phyloP scores from a whole-genome alignment of 1,140 invertebrate genomes.

The Laodelphax striatellus region DNA sequence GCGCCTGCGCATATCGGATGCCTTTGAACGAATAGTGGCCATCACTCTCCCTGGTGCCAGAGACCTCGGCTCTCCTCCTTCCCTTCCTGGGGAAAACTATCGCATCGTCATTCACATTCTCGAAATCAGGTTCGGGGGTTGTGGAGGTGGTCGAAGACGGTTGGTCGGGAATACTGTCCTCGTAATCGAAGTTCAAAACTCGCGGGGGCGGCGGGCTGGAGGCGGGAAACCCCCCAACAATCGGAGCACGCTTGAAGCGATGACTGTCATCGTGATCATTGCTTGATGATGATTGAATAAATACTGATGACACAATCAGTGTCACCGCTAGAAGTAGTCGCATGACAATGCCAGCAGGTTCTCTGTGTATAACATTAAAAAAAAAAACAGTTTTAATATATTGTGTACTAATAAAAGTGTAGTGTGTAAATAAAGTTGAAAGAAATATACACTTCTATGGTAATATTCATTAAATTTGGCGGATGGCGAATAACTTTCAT shows the following conservation, averaged over 20 bases:
- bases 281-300: too few species aligned
- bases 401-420: too few species aligned
- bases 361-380: too few species aligned
- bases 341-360: too few species aligned
- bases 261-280: background rate
- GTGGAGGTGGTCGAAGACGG: slow-evolving; percentile 6
- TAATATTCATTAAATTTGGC: too few species aligned
- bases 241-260: background rate
- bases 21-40: slow-evolving; percentile 50
- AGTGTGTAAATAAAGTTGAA: too few species aligned
- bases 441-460: too few species aligned
- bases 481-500: too few species aligned
- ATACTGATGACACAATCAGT: too few species aligned
- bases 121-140: background rate
- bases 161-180: background rate
- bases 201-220: background rate
- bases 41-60: slow-evolving; percentile 17
- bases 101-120: background rate
- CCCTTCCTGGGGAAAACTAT: slow-evolving; percentile 16
- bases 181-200: background rate
- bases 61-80: slow-evolving; percentile 13
- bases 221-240: background rate
- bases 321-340: too few species aligned
- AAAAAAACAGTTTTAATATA: too few species aligned
- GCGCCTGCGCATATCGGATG: slow-evolving; percentile 58